phyloP scores from a whole-genome alignment of 2,888 invertebrate species.

The Lypha dubia region DNA sequence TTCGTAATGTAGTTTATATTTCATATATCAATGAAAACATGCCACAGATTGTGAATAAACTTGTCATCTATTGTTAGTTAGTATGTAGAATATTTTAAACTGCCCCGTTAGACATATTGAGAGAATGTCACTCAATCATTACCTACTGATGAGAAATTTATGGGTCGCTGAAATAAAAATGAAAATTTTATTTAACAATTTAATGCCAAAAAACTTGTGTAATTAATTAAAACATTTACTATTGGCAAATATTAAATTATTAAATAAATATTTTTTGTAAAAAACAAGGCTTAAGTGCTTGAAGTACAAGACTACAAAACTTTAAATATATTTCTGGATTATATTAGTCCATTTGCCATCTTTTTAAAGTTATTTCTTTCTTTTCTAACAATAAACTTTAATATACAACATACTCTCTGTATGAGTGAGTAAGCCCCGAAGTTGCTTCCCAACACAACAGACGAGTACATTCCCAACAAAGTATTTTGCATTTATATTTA shows the following conservation, averaged over 20 bases:
- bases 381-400: conserved; percentile 22
- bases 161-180: not conserved
- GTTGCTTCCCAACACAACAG: conserved; percentile 20
- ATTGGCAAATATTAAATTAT: too few relatives aligned
- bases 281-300: too few relatives aligned
- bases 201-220: too few relatives aligned
- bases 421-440: conserved; percentile 40
- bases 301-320: too few relatives aligned
- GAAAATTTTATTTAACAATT: too few relatives aligned
- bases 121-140: not conserved
- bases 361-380: conserved; percentile 58
- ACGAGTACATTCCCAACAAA: not conserved
- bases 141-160: conserved; percentile 17
- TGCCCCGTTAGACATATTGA: not conserved
- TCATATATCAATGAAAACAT: conserved; percentile 56
- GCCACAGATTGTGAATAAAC: conserved; percentile 57
- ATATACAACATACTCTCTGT: conserved; percentile 12
- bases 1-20: conserved; percentile 37
- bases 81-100: not conserved
- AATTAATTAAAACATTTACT: too few relatives aligned
- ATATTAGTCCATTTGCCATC: too few relatives aligned
- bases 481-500: conserved; percentile 20
- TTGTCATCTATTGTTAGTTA: conserved; percentile 45
- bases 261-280: too few relatives aligned
- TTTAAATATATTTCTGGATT: too few relatives aligned